Evolutionary conservation across 2,797 vertebrate genomes (phyloP), one percentile per base, ranked within the genome.

Genomic region (Galago senegalensis): DNA sequence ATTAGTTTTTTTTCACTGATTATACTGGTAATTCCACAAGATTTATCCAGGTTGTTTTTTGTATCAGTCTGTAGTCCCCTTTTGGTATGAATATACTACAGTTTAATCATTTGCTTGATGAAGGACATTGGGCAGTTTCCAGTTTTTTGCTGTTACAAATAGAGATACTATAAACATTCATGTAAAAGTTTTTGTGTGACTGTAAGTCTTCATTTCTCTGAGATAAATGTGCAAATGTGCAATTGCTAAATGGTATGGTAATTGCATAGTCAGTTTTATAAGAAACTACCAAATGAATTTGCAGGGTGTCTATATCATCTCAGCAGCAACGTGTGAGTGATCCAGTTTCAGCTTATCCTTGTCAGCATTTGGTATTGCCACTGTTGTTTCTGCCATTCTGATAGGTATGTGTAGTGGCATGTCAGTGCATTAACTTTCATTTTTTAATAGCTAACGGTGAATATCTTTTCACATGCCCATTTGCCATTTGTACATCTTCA

Each of bases 131-230:
- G 27, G 34, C 53, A 27, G 37, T 95, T 92, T 76, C 56, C 29
- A 63, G 2, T 73, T 91, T 91, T 91, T 34, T 43, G 60, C 53
- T 88, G 11, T 75, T 76, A 83, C 29, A 92, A 25, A 60, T 82
- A 61, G 70, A 87, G 8, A 53, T 77, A 61, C 31, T 92, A 1
- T 83, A 61, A 67, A 91, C 37, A 70, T 75, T 87, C 76, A 37
- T 40, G 27, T 77, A 79, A 85, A 94, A 53, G 18, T 73, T 87
- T 87, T 53, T 72, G 12, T 58, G 11, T 69, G 49, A 94, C 18
- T 10, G 0, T 37, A 84, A 70, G n/a, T 85, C n/a, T 94, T 90
- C n/a, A n/a, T 89, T 69, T 89, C 25, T 94, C 20, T 77, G n/a
- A 16, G 14, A 73, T 87, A 27, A 79, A 69, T 70, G 56, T 61